Conservation (phyloP, 37 sponge, comb jelly and placozoan genomes). For the Petrosia ficiformis region DNA sequence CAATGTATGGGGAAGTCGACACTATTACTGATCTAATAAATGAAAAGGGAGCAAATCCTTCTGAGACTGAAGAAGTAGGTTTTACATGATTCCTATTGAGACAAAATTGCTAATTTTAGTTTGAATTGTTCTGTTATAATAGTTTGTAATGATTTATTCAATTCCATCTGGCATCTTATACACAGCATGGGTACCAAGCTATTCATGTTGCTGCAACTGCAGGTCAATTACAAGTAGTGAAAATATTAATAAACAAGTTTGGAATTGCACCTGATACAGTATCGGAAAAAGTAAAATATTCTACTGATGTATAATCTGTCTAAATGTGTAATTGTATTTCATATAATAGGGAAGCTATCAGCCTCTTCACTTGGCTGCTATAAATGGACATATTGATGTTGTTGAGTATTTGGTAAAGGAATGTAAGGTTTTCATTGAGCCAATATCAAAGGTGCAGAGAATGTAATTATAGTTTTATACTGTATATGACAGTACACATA, state of each 20-base stretch:
- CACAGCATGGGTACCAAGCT: constrained; percentile 17
- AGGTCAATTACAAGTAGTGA: constrained; percentile 12
- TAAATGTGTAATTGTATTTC: too few species aligned
- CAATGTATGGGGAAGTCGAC: constrained; percentile 12
- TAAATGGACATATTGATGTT: constrained; percentile 10
- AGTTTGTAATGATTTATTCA: not conserved
- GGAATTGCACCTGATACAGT: not conserved
- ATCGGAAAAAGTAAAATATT: not conserved
- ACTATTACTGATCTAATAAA: constrained; percentile 22
- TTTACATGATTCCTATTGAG: too few species aligned
- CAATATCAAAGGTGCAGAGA: not conserved
- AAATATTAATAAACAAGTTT: constrained; percentile 11
- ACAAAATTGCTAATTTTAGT: constrained; percentile 4
- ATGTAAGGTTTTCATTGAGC: constrained; percentile 8
- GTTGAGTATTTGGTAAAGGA: constrained; percentile 2
- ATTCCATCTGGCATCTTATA: too few species aligned
- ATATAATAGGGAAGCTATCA: constrained; percentile 8
- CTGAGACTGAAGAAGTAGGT: too few species aligned
- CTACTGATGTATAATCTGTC: not conserved
- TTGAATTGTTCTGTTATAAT: not conserved
- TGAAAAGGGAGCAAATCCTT: not conserved
- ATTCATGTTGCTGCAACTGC: constrained; percentile 28
- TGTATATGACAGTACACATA: too few species aligned
- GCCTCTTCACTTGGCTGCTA: constrained; percentile 24
- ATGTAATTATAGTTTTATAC: too few species aligned